Base-by-base conservation (phyloP, 2,888 invertebrate species). In the Sclerodermus sp. region DNA sequence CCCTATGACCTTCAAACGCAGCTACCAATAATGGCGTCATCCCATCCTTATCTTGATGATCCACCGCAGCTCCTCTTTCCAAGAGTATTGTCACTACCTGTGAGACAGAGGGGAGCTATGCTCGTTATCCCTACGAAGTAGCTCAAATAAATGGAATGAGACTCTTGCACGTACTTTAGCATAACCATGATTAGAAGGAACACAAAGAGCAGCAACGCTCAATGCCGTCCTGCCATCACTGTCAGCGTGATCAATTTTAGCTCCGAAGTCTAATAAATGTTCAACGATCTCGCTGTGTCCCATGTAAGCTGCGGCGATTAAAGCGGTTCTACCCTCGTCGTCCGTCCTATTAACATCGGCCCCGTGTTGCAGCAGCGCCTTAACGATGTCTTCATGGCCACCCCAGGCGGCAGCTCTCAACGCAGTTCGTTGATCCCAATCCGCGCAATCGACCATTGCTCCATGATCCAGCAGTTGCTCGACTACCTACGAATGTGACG, bases 241-340 rank as follows among this genome's bases (percentile, higher is more conserved):
- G 68, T 94, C 94, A 0, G 91, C 87, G 67, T 92, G 93, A 76
- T 94, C 89, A 16, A 93, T 87, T 67, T 87, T 83, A 0, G 93
- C 94, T 1, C 91, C 91, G 52, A 87, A 88, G 63, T 90, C 89
- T 9, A 95, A 79, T 37, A 95, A 79, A 57, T 89, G 88, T 54
- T 90, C 87, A 18, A 94, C 93, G 55, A 94, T 93, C 68, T 92
- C 91, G n/a, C 89, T 88, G 79, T 95, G 94, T 0, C 94, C 93
- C 96, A 96, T 96, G 79, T 96, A 96, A 0, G 96, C 94, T 14
- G 96, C 95, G 0, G 96, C 96, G 58, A 96, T 90, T 38, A 96
- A 82, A 0, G 96, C 93, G 0, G 96, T 96, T 58, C 96, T 85
- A 13, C 91, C 93, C 74, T 94, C 93, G 29, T 90, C 88, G 79